Conservation (phyloP, 2,888 invertebrate genomes). For the Steinernema scapterisci region DNA sequence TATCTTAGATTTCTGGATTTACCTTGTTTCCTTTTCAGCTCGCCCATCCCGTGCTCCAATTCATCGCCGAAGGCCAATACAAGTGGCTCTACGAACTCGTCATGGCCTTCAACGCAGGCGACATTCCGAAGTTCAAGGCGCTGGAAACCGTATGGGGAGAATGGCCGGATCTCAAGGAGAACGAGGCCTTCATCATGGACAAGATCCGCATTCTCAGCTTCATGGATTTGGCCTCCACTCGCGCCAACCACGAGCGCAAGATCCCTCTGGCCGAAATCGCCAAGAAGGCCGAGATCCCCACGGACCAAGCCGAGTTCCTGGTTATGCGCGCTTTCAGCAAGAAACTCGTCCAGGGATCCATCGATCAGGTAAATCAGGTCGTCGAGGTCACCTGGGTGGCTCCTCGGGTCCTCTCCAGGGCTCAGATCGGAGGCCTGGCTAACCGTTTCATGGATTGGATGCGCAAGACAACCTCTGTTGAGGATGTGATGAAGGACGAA, state of each 20-base stretch:
- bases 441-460: conserved; percentile 78
- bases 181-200: conserved; percentile 71
- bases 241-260: conserved; percentile 83
- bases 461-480: conserved; percentile 78
- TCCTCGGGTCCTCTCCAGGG: conserved; percentile 77
- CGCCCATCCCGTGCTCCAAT: conserved; percentile 89
- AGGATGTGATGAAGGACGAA: conserved; percentile 76
- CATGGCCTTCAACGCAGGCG: conserved; percentile 83
- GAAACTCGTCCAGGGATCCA: conserved; percentile 81
- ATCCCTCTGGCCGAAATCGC: conserved; percentile 87
- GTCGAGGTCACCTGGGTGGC: conserved; percentile 86
- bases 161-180: conserved; percentile 64
- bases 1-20: not conserved
- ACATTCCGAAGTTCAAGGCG: conserved; percentile 78
- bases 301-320: conserved; percentile 80
- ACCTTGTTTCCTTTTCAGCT: conserved; percentile 72
- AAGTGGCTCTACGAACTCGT: conserved; percentile 78
- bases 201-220: conserved; percentile 93
- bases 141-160: conserved; percentile 74
- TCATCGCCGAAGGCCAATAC: conserved; percentile 80
- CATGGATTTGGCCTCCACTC: conserved; percentile 91
- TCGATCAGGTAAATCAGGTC: conserved; percentile 72
- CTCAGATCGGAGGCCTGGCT: conserved; percentile 77
- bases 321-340: conserved; percentile 97
- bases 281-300: conserved; percentile 80